Conservation (phyloP, 2,888 invertebrate species). For the Cheilosia vernalis region DNA sequence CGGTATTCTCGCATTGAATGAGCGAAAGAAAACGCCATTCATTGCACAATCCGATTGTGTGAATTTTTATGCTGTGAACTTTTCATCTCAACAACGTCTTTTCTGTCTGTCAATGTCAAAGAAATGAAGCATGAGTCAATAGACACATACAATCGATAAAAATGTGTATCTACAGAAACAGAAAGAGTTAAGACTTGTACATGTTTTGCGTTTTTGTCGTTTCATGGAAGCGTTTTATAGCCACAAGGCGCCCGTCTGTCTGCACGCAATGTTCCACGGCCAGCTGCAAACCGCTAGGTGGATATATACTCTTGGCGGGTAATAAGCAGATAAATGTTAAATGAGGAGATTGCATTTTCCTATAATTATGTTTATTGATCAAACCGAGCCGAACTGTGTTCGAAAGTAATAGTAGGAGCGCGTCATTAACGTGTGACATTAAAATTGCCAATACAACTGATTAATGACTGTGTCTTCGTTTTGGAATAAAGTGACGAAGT, state of each 20-base stretch:
- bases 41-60: neutral
- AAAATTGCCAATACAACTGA: neutral
- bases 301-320: slow-evolving; percentile 9
- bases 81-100: neutral
- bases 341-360: slow-evolving; percentile 2
- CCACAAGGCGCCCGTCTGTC: slow-evolving; percentile 44
- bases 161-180: neutral
- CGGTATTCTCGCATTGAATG: neutral
- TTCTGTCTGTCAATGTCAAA: neutral
- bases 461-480: neutral
- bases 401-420: neutral
- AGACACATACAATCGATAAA: slow-evolving; percentile 3
- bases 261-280: slow-evolving; percentile 46
- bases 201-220: neutral
- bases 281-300: neutral
- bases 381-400: neutral
- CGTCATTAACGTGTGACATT: neutral
- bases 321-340: slow-evolving; percentile 17
- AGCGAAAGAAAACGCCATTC: neutral
- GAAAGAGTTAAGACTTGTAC: neutral
- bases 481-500: neutral
- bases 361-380: neutral
- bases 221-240: neutral
- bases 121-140: neutral
- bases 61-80: neutral